phyloP scores from a whole-genome alignment of 2,888 invertebrate species.

The Aethes cnicana region DNA sequence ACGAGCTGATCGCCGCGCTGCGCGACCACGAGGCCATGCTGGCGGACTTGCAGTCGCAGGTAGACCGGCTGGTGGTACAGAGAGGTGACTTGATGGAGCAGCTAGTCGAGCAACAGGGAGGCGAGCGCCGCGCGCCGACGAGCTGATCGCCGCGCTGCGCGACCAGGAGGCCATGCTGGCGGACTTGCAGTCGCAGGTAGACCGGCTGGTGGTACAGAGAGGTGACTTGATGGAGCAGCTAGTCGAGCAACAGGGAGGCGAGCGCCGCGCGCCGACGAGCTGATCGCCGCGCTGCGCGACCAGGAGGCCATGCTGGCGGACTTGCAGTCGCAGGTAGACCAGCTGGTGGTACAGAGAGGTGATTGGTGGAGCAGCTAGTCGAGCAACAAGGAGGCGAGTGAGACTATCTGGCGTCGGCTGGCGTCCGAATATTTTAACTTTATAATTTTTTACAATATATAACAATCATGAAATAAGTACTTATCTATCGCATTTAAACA shows the following conservation, averaged over 20 bases:
- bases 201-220: slow-evolving; percentile 76
- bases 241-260: slow-evolving; percentile 87
- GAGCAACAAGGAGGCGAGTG: neutral
- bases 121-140: slow-evolving; percentile 82
- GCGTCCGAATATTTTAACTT: too few relatives aligned
- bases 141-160: slow-evolving; percentile 84
- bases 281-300: slow-evolving; percentile 83
- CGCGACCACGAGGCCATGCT: slow-evolving; percentile 84
- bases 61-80: slow-evolving; percentile 36
- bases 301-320: slow-evolving; percentile 84
- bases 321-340: slow-evolving; percentile 74
- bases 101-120: neutral
- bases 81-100: neutral
- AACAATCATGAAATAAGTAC: too few relatives aligned
- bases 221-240: slow-evolving; percentile 89
- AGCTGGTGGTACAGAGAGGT: neutral
- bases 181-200: slow-evolving; percentile 78
- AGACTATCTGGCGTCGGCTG: too few relatives aligned
- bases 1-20: slow-evolving; percentile 84
- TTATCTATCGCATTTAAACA: too few relatives aligned
- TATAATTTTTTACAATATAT: too few relatives aligned
- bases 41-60: slow-evolving; percentile 80
- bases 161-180: slow-evolving; percentile 84
- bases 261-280: slow-evolving; percentile 87
- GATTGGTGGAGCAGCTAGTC: neutral